Conservation (phyloP, 2,797 vertebrate species). For the Coracias cyanogaster region DNA sequence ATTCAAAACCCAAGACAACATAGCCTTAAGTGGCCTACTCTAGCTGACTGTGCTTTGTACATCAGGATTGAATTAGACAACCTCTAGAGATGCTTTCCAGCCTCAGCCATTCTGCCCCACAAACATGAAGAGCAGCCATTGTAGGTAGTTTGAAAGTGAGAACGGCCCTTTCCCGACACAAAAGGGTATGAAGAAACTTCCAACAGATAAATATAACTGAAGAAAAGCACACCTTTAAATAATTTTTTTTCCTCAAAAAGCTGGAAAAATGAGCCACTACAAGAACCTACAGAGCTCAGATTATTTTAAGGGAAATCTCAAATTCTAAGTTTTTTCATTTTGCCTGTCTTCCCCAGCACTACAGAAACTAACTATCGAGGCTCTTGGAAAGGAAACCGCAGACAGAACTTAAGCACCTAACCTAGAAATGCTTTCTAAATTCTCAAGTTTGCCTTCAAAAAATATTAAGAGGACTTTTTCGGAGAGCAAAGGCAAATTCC, state of each 20-base stretch:
- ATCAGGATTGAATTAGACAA: not conserved
- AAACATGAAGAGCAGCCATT: not conserved
- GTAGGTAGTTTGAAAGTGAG: fast-evolving
- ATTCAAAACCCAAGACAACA: not conserved
- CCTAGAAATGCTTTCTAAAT: not conserved
- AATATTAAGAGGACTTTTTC: not conserved
- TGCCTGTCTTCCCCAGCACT: not conserved
- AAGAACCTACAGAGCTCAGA: not conserved
- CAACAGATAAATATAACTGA: not conserved
- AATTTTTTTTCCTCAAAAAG: not conserved
- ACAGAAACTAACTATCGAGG: not conserved
- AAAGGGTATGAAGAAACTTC: not conserved
- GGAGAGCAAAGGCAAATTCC: not conserved
- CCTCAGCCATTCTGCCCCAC: not conserved
- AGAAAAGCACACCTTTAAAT: not conserved
- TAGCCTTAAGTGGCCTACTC: not conserved
- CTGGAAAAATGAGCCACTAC: not conserved
- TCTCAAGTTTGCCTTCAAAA: not conserved
- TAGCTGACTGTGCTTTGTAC: not conserved
- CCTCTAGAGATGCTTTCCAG: not conserved
- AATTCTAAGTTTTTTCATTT: not conserved
- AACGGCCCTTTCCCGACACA: too few relatives aligned
- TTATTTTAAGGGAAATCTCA: not conserved
- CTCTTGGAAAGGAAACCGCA: not conserved
- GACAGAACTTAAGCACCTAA: not conserved